Percentiles rank a stretch among this genome's conserved stretches.
Evolutionary conservation across 2,113 vertebrate genomes (phyloP).

Genomic region (Isichthys henryi): DNA sequence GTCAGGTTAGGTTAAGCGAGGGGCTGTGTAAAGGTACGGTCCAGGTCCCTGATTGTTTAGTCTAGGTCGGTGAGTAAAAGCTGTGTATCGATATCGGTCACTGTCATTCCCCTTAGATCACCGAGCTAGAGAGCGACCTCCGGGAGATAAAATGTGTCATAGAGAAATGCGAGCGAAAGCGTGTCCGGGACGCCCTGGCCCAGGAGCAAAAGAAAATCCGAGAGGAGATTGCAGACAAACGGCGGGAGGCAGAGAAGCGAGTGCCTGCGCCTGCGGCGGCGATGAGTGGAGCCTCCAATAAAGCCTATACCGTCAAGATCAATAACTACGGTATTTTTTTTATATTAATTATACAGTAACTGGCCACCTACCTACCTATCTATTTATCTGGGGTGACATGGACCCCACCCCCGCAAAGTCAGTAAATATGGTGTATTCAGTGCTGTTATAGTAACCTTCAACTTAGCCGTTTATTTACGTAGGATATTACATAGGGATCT

Average conservation of each 20-base stretch:
- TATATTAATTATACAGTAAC: accelerated
- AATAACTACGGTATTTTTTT: constrained; percentile 78
- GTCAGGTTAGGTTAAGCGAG: background rate
- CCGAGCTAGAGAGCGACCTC: constrained; percentile 78
- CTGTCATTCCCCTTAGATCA: constrained; percentile 44
- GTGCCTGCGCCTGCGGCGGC: constrained; percentile 58
- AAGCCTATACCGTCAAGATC: constrained; percentile 85
- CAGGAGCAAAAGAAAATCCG: constrained; percentile 80
- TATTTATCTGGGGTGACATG: background rate
- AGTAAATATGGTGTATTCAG: background rate
- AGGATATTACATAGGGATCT: background rate
- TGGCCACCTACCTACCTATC: background rate
- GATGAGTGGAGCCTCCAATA: constrained; percentile 55
- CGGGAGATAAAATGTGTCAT: constrained; percentile 72
- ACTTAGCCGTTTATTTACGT: background rate
- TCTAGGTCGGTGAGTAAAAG: background rate
- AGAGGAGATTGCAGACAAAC: constrained; percentile 73
- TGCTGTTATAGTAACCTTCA: background rate
- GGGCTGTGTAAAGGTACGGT: background rate
- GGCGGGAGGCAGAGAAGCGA: constrained; percentile 59
- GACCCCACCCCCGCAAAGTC: background rate
- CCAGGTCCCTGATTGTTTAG: background rate
- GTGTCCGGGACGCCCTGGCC: constrained; percentile 67
- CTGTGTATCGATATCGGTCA: background rate
- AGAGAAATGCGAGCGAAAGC: constrained; percentile 67